These are phyloP conservation scores for Saguinus imperator DNA, from an alignment of 2,113 vertebrate genomes.

Conservation along the genomic window DNA sequence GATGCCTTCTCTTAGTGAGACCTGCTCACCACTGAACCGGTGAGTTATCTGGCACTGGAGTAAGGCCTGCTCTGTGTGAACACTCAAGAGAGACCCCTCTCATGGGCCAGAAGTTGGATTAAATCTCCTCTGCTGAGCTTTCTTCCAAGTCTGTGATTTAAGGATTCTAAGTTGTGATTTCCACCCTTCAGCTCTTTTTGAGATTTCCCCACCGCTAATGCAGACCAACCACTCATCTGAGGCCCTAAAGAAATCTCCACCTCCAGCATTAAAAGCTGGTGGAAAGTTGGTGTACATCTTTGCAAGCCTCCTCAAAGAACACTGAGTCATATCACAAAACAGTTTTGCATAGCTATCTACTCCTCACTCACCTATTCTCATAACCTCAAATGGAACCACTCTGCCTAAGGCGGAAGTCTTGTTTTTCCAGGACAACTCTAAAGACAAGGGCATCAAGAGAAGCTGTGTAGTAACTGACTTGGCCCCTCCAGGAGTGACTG, in stretches of 20 bases:
- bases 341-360: not conserved
- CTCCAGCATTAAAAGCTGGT: not conserved
- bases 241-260: too few species aligned
- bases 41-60: not conserved
- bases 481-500: not conserved
- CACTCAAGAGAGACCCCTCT: not conserved
- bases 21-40: accelerated
- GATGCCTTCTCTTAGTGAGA: not conserved
- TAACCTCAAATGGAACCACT: not conserved
- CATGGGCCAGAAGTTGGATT: not conserved
- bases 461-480: not conserved
- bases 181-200: not conserved
- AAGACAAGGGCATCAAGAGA: not conserved
- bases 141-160: not conserved
- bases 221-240: not conserved
- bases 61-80: too few species aligned
- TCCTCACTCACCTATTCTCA: not conserved
- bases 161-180: not conserved
- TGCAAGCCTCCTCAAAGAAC: not conserved
- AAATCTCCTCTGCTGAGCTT: not conserved
- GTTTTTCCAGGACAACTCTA: not conserved
- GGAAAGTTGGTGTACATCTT: not conserved
- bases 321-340: not conserved
- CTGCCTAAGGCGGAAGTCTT: not conserved
- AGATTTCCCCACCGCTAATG: not conserved